Conservation (phyloP, 2,888 invertebrate species). For the Agriopis aurantiaria region DNA sequence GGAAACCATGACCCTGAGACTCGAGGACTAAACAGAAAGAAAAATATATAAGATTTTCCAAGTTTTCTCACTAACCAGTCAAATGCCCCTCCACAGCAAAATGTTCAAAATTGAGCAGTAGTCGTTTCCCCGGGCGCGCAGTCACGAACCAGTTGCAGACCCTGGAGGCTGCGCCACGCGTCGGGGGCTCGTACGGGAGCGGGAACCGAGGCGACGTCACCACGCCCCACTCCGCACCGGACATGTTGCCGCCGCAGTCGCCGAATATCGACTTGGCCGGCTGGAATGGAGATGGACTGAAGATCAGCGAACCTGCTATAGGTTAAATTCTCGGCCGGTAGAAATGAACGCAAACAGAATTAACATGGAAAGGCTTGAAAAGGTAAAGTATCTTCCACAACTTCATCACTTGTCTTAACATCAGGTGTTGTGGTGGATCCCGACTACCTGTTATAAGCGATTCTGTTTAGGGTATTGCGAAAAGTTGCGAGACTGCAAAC, state of each 20-base stretch:
- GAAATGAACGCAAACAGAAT: not conserved
- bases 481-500: too few relatives aligned
- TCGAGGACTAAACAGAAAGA: too few relatives aligned
- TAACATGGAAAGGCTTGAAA: not conserved
- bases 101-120: slow-evolving; percentile 96
- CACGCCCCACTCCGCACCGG: slow-evolving; percentile 92
- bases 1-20: too few relatives aligned
- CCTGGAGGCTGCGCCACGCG: slow-evolving; percentile 92
- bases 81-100: slow-evolving; percentile 98
- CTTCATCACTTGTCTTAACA: too few relatives aligned
- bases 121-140: slow-evolving; percentile 93
- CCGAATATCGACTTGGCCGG: slow-evolving; percentile 95
- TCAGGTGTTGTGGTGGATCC: too few relatives aligned
- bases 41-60: too few relatives aligned
- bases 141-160: slow-evolving; percentile 99
- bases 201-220: slow-evolving; percentile 97
- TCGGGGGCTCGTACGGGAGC: slow-evolving; percentile 94
- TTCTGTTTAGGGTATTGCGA: too few relatives aligned
- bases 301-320: too few relatives aligned
- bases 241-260: slow-evolving; percentile 97
- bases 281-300: slow-evolving; percentile 50
- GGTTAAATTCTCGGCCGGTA: too few relatives aligned
- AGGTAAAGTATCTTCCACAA: too few relatives aligned
- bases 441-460: too few relatives aligned
- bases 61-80: slow-evolving; percentile 86